These are phyloP conservation scores for Ennomos erosarius DNA, from an alignment of 2,888 invertebrate species.

Conservation along the genomic window DNA sequence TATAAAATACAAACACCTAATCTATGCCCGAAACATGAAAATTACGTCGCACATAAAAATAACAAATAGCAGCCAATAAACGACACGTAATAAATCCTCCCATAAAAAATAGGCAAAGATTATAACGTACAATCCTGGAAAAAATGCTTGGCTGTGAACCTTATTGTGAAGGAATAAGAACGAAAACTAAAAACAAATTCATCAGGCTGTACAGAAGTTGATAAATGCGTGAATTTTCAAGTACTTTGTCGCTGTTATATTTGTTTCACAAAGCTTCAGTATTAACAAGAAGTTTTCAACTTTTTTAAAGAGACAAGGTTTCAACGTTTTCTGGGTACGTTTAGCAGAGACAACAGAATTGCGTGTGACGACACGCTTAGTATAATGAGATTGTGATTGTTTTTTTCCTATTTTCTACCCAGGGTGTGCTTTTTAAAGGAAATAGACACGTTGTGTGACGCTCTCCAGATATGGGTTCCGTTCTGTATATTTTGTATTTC, in stretches of 20 bases:
- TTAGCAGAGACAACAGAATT: conserved; percentile 47
- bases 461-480: conserved; percentile 10
- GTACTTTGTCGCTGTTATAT: conserved; percentile 18
- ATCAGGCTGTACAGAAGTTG: conserved; percentile 8
- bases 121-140: conserved; percentile 33
- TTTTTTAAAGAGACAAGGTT: conserved; percentile 8
- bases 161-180: conserved; percentile 12
- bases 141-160: neutral
- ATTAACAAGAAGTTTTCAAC: neutral
- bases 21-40: conserved; percentile 30
- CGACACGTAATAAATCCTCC: conserved; percentile 43
- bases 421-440: conserved; percentile 43
- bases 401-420: conserved; percentile 53
- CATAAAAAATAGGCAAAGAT: conserved; percentile 42
- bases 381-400: conserved; percentile 72
- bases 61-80: conserved; percentile 44
- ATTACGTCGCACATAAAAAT: conserved; percentile 38
- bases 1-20: conserved; percentile 23
- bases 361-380: conserved; percentile 67
- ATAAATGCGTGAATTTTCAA: conserved; percentile 19
- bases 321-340: neutral
- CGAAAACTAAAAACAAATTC: conserved; percentile 10
- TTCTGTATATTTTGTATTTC: conserved; percentile 25
- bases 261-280: neutral
- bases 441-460: conserved; percentile 19